A percentile compares a stretch with the other conserved stretches of the same genome.
Conservation (phyloP, 2,888 invertebrate genomes). For the Leptura quadrifasciata region DNA sequence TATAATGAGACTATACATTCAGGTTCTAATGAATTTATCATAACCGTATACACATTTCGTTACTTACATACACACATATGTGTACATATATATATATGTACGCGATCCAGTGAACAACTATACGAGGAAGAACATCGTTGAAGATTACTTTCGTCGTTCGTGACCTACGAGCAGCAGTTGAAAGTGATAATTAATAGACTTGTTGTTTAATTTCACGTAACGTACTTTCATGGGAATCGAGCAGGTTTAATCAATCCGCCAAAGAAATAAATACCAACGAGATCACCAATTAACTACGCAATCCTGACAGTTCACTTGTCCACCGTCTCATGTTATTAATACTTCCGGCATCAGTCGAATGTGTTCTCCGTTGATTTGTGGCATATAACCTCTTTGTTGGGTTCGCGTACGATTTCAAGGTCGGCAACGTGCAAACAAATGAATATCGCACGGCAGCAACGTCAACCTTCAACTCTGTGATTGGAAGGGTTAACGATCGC, state of each 20-base stretch:
- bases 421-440: constrained; percentile 61
- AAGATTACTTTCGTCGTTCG: background rate
- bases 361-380: constrained; percentile 36
- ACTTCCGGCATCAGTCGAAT: constrained; percentile 26
- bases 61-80: too few species aligned
- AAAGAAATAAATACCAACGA: background rate
- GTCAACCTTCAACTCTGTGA: constrained; percentile 63
- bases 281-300: constrained; percentile 16
- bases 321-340: constrained; percentile 25
- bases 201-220: constrained; percentile 15
- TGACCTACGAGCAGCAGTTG: background rate
- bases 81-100: too few species aligned
- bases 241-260: constrained; percentile 8
- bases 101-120: background rate
- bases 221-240: background rate
- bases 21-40: too few species aligned
- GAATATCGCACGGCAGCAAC: constrained; percentile 59
- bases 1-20: too few species aligned
- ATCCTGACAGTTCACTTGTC: constrained; percentile 27
- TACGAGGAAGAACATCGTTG: background rate
- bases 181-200: constrained; percentile 3
- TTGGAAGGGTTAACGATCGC: constrained; percentile 62
- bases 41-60: too few species aligned
- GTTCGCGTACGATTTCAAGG: constrained; percentile 63
- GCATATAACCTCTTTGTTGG: constrained; percentile 52